Percentiles rank a stretch among this genome's conserved stretches.
Conservation (phyloP, 2,797 vertebrate genomes). For the Atherinosoma microstoma region DNA sequence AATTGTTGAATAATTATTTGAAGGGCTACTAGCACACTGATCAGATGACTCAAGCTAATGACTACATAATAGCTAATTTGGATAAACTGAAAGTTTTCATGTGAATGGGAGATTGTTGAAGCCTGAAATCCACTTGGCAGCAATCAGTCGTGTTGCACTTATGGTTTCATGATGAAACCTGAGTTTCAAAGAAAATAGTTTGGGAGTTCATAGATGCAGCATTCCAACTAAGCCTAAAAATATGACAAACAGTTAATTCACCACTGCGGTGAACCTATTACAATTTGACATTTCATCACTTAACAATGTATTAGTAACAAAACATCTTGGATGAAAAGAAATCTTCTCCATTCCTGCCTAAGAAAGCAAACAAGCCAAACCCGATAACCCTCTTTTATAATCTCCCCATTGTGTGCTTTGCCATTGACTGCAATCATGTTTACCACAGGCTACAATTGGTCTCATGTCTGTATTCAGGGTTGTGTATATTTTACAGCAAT, state of each 20-base stretch:
- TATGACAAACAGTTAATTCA: neutral
- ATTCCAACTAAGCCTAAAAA: neutral
- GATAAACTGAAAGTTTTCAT: no score
- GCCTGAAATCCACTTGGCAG: no score
- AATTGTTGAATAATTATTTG: no score
- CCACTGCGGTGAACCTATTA: neutral
- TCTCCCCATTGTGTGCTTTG: neutral
- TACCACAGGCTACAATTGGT: neutral
- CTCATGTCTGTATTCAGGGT: conserved; percentile 3
- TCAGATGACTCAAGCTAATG: no score
- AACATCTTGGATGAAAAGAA: neutral
- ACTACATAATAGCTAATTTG: no score
- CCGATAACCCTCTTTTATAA: neutral
- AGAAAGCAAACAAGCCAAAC: neutral
- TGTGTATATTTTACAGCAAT: conserved; percentile 4
- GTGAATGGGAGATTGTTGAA: no score
- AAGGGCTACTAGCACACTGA: no score
- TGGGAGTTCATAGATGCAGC: no score
- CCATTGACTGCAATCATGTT: conserved; percentile 3
- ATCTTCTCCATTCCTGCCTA: neutral
- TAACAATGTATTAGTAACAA: conserved; percentile 7
- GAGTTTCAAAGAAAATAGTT: no score
- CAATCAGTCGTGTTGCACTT: no score
- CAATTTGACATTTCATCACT: neutral
- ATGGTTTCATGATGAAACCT: no score